Evolutionary conservation across 1,140 invertebrate genomes (phyloP).

Genomic region (Paraescarpia echinospica): DNA sequence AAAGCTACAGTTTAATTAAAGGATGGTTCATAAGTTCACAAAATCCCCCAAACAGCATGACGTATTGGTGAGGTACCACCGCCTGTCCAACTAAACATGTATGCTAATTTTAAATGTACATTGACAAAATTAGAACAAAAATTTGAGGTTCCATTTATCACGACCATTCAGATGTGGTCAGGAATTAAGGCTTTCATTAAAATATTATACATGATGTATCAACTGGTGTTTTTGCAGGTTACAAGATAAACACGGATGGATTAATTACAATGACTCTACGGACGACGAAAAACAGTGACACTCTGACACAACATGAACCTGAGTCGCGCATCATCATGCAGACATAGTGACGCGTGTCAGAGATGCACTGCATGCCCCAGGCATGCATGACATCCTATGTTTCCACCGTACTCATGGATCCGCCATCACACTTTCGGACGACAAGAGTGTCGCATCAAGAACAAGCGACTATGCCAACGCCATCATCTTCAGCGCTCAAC

Average conservation of each 20-base stretch:
- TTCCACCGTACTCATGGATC: slow-evolving; percentile 50
- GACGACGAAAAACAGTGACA: neutral
- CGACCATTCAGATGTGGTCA: too few relatives aligned
- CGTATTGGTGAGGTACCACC: too few relatives aligned
- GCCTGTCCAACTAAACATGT: too few relatives aligned
- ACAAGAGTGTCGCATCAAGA: slow-evolving; percentile 40
- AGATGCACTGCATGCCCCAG: neutral
- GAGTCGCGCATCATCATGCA: neutral
- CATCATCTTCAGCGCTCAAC: slow-evolving; percentile 54
- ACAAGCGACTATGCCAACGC: slow-evolving; percentile 54
- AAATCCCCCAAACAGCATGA: too few relatives aligned
- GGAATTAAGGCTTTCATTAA: too few relatives aligned
- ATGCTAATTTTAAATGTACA: too few relatives aligned
- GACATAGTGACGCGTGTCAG: neutral
- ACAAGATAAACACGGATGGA: neutral
- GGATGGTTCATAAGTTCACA: too few relatives aligned
- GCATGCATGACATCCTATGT: slow-evolving; percentile 19
- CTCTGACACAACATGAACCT: neutral
- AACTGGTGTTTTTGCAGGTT: neutral
- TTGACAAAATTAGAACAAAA: too few relatives aligned
- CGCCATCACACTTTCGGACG: slow-evolving; percentile 41
- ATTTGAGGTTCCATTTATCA: too few relatives aligned
- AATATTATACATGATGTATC: too few relatives aligned
- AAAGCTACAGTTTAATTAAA: too few relatives aligned
- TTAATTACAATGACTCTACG: neutral